Evolutionary conservation across 2,113 vertebrate species (phyloP), one percentile per base, ranked within the genome.

Genomic region (Mesoclemmys tuberculata): DNA sequence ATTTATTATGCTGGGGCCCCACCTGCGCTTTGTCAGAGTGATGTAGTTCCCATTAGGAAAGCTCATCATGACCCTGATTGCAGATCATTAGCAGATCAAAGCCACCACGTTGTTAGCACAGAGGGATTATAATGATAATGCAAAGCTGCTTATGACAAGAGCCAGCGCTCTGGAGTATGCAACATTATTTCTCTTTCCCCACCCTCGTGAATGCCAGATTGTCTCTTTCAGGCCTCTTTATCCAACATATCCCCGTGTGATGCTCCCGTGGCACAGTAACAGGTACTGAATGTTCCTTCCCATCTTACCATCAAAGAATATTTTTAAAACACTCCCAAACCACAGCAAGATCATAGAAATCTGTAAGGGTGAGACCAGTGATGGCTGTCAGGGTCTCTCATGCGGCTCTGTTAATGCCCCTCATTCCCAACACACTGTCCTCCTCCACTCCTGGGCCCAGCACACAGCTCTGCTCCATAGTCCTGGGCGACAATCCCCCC

Each of bases 111-210:
- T 77, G 55, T 94, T 93, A 49, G 48, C 85, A 56, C 91, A 41
- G 90, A 77, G 56, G 93, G 84, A 91, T 95, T 83, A 79, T 94
- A 94, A 89, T 52, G 91, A 91, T 94, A 93, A 49, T 27, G 77
- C 21, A 4, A 84, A 89, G 74, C 88, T 92, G 91, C 83, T 84
- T 48, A 0, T 68, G 31, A 90, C 75, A 31, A 85, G 87, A 77
- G 61, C 55, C 91, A 90, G 54, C 94, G 64, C 93, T 90, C 89
- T 81, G 48, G 78, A 26, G 86, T 14, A 0, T 79, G 89, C 78
- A 41, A 58, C n/a, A 75, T 68, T 68, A 92, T 80, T 96, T 46
- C 38, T 46, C 41, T 11, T 41, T 22, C 41, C 6, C 19, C 96
- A 90, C 58, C 78, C 90, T 88, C 82, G 81, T 83, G 82, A 58